Evolutionary conservation across 2,797 vertebrate genomes (phyloP), one percentile per base, ranked within the genome.

Genomic region (Lacerta viridis): DNA sequence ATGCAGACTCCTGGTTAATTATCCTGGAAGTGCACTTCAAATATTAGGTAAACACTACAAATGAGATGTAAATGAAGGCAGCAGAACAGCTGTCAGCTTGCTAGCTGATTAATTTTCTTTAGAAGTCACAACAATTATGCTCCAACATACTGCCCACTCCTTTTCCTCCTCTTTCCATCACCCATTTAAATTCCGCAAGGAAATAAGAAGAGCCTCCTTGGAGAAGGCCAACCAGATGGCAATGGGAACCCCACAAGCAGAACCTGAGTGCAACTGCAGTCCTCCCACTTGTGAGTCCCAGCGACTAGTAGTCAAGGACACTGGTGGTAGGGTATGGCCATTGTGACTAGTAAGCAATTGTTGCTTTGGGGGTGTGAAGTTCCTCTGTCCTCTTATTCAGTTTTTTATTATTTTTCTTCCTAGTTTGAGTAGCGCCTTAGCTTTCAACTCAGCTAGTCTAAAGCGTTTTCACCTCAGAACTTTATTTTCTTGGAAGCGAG

Each of bases 51-150:
- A 94, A 85, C 86, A 23, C 87, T 76, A 83, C 86, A 92, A 92
- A 95, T 88, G 36, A 92, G 88, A 90, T 94, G 91, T 81, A 95
- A 93, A 94, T 92, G 89, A 88, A 87, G 91, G 68, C 88, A 88
- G 41, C 91, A 90, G 43, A 95, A 87, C 87, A 92, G 90, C 79
- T 93, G 90, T 77, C 91, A 87, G 18, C 39, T 88, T 85, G 68
- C 83, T 78, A 64, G 83, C 88, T 89, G 86, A 91, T 90, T 92
- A 87, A 76, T 92, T 90, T 90, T 81, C 76, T 90, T 87, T 84
- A 88, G 84, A 93, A 91, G 33, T 90, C 90, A 71, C 50, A 89
- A 91, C 89, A 79, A 91, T 89, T 90, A 46, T 80, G 39, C 86
- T 91, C 84, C 74, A 2, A 29, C 64, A 0, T 1, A 61, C 84